Evolutionary conservation across 2,888 invertebrate genomes (phyloP), one percentile per base, ranked within the genome.

Genomic region (Tipula confusa): DNA sequence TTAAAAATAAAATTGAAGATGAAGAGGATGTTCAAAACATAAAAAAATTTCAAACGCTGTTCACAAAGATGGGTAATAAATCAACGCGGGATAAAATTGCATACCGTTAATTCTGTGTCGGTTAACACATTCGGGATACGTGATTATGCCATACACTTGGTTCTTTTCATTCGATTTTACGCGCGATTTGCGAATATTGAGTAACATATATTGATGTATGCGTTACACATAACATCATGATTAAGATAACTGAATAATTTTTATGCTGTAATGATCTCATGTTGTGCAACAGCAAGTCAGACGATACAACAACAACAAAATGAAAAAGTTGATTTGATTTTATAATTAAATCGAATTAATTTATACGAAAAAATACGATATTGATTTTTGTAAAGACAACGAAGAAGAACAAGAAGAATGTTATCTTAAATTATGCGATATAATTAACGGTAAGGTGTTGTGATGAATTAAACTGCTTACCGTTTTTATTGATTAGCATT

Each of bases 21-120:
- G 64, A 64, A 64, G 64, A 64, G 64, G 64, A 64, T 64, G 64
- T 64, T 64, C 9, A 64, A 64, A 64, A 64, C 64, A n/a, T n/a
- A n/a, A n/a, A n/a, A n/a, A n/a, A n/a, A n/a, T n/a, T 24, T 64
- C 64, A 64, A 64, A 64, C 64, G 64, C n/a, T 43, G 0, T 43
- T 15, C 1, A 15, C n/a, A 2, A 43, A 15, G 43, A 43, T 15
- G 64, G 5, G 24, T 64, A 64, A 64, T 64, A 64, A 24, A 64
- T 24, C 64, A 64, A 64, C 24, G 24, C 64, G 24, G 64, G 64
- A 64, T 64, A 24, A 64, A 64, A 24, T 7, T 64, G 24, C 24
- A 64, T 24, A 18, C 24, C 64, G 24, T 18, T 64, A 9, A 9
- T 64, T 64, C 11, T 64, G 1, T n/a, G 9, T 64, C 9, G 64